phyloP scores from a whole-genome alignment of 2,797 vertebrate genomes.

The Sebastes melanostomus region DNA sequence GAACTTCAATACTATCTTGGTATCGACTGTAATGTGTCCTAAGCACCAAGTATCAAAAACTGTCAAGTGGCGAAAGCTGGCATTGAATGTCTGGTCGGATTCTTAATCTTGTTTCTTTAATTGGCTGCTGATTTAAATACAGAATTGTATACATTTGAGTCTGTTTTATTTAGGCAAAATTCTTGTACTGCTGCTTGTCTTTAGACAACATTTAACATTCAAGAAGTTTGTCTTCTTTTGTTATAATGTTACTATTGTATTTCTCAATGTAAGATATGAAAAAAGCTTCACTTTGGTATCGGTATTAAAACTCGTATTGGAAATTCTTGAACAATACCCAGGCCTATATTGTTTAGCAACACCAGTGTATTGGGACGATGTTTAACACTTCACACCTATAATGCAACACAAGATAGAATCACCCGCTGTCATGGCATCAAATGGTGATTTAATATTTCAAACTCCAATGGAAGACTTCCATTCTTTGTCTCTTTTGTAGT shows the following conservation, averaged over 20 bases:
- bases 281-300: not conserved
- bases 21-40: not conserved
- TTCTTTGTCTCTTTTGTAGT: conserved; percentile 49
- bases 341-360: not conserved
- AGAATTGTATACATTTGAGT: not conserved
- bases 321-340: not conserved
- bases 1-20: not conserved
- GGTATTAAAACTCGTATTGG: not conserved
- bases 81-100: not conserved
- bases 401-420: conserved; percentile 29
- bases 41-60: not conserved
- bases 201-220: not conserved
- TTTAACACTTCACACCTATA: conserved; percentile 19
- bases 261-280: not conserved
- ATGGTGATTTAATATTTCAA: conserved; percentile 59
- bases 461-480: conserved; percentile 37
- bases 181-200: not conserved
- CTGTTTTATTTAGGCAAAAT: not conserved
- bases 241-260: not conserved
- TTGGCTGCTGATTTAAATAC: not conserved
- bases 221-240: not conserved
- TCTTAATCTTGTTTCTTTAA: not conserved
- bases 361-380: not conserved
- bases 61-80: not conserved
- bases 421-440: conserved; percentile 35